phyloP scores from a whole-genome alignment of 1,140 invertebrate genomes.

The Monomorium pharaonis region DNA sequence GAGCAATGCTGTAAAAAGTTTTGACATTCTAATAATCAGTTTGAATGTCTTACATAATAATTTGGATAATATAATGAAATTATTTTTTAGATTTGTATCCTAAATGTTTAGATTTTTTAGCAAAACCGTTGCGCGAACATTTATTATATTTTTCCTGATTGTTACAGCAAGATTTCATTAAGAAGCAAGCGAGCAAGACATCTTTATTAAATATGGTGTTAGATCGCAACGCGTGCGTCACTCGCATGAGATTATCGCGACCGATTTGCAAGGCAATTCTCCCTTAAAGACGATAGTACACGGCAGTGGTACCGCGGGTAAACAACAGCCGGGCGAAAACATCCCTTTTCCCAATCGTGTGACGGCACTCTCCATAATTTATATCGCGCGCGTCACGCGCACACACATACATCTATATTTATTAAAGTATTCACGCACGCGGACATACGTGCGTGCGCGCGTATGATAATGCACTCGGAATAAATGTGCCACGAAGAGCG shows the following conservation, averaged over 20 bases:
- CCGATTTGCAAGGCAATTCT: background rate
- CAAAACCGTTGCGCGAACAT: no score
- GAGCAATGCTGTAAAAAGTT: no score
- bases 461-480: slow-evolving; percentile 28
- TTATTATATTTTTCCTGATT: background rate
- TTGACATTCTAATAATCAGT: no score
- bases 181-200: background rate
- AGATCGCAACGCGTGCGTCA: background rate
- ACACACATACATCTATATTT: slow-evolving; percentile 4
- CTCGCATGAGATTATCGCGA: slow-evolving; percentile 28
- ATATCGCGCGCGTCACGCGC: background rate
- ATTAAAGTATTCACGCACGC: slow-evolving; percentile 9
- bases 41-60: no score
- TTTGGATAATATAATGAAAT: no score
- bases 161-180: background rate
- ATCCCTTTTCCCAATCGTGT: background rate
- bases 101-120: no score
- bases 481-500: slow-evolving; percentile 36
- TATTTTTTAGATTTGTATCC: no score
- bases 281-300: background rate
- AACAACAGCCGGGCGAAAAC: background rate
- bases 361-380: slow-evolving; percentile 22
- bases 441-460: background rate
- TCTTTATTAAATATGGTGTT: background rate
- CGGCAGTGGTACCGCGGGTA: background rate